phyloP scores from a whole-genome alignment of 2,113 vertebrate species.

The Cygnus atratus region DNA sequence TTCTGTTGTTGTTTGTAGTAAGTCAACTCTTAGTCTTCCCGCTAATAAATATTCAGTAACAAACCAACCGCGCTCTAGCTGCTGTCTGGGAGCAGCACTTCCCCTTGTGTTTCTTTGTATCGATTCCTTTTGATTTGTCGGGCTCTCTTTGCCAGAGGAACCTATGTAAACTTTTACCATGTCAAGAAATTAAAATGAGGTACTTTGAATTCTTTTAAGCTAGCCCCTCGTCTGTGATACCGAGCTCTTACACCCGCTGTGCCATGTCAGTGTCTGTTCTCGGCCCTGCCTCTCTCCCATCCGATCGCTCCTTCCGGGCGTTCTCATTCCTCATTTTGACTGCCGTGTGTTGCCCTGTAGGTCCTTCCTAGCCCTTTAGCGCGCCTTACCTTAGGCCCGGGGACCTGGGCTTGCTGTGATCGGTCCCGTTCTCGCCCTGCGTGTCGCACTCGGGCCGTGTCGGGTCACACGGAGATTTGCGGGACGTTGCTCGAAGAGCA shows the following conservation, averaged over 20 bases:
- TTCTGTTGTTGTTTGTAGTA: constrained; percentile 71
- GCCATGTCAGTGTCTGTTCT: not conserved
- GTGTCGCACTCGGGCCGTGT: accelerated
- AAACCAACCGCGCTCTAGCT: constrained; percentile 72
- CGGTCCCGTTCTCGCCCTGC: not conserved
- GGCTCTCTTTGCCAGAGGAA: constrained; percentile 49
- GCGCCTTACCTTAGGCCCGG: accelerated
- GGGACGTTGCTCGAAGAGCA: not conserved
- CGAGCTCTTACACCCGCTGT: not conserved
- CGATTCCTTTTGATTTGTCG: constrained; percentile 62
- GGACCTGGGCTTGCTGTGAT: not conserved
- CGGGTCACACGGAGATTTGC: accelerated
- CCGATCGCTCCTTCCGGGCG: not conserved
- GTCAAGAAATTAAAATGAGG: constrained; percentile 80
- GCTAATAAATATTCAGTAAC: constrained; percentile 76
- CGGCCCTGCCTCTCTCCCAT: not conserved
- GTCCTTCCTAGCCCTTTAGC: not conserved
- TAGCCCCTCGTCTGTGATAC: constrained; percentile 37
- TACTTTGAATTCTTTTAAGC: constrained; percentile 79
- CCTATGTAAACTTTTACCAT: constrained; percentile 79
- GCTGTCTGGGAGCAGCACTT: constrained; percentile 48
- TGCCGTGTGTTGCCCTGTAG: not conserved
- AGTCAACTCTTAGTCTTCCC: constrained; percentile 74
- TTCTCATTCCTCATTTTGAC: not conserved
- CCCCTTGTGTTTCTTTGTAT: constrained; percentile 71